phyloP scores from a whole-genome alignment of 1,140 invertebrate genomes.

The Papilio xuthus region DNA sequence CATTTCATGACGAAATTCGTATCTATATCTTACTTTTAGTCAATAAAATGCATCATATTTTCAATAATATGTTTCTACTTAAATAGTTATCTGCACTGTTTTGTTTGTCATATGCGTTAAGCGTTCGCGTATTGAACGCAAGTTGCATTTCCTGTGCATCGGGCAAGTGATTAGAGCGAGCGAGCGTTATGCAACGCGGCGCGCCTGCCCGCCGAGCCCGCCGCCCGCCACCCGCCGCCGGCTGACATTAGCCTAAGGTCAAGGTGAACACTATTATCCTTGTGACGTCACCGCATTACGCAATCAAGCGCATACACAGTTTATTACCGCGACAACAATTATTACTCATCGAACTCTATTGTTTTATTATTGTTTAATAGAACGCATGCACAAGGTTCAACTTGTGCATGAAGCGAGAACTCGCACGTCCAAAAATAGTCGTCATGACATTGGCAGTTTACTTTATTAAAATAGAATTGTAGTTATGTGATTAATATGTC shows the following conservation, averaged over 20 bases:
- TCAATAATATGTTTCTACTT: not conserved
- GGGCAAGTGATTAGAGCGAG: conserved; percentile 43
- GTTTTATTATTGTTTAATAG: conserved; percentile 14
- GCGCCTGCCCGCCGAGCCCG: conserved; percentile 47
- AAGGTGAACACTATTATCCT: conserved; percentile 68
- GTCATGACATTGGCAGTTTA: not conserved
- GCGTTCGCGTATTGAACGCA: conserved; percentile 25
- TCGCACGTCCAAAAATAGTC: not conserved
- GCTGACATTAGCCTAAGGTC: conserved; percentile 65
- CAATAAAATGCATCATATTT: not conserved
- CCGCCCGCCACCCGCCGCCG: conserved; percentile 51
- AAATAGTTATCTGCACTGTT: not conserved
- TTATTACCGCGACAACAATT: conserved; percentile 27
- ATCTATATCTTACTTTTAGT: no score
- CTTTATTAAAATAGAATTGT: not conserved
- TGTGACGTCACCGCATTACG: conserved; percentile 62
- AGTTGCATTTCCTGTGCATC: conserved; percentile 47
- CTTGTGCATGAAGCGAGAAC: not conserved
- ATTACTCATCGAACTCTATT: conserved; percentile 37
- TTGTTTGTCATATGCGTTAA: conserved; percentile 18
- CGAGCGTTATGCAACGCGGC: conserved; percentile 49
- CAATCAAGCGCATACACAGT: conserved; percentile 47
- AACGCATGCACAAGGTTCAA: conserved; percentile 13
- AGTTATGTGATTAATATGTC: not conserved
- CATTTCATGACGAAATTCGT: no score